A percentile compares a stretch with the other conserved stretches of the same genome.
phyloP scores from a whole-genome alignment of 2,113 vertebrate genomes.

The Symphodus melops region DNA sequence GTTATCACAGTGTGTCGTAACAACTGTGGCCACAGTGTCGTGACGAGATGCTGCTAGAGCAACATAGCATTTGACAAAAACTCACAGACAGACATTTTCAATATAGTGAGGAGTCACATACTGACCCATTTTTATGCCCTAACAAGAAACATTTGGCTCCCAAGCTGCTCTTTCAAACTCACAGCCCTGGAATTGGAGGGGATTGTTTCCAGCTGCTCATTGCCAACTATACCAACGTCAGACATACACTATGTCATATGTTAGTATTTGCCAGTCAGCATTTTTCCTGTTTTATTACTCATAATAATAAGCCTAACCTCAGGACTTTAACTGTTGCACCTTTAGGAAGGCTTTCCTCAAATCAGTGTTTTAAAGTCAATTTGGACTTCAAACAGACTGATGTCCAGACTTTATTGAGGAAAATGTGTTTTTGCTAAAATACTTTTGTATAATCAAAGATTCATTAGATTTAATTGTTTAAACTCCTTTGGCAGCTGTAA shows the following conservation, averaged over 20 bases:
- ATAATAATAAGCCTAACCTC: slow-evolving; percentile 48
- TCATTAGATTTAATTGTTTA: slow-evolving; percentile 56
- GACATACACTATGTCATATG: slow-evolving; percentile 31
- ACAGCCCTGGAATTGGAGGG: slow-evolving; percentile 25
- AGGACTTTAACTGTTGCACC: slow-evolving; percentile 35
- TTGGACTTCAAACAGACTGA: slow-evolving; percentile 40
- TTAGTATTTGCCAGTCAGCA: slow-evolving; percentile 49
- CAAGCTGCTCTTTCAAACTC: slow-evolving; percentile 15
- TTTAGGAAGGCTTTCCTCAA: slow-evolving; percentile 44
- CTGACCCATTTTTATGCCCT: slow-evolving; percentile 9
- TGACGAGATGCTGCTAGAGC: not conserved
- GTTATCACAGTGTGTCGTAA: slow-evolving; percentile 1
- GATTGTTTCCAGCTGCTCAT: slow-evolving; percentile 43
- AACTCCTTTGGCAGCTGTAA: slow-evolving; percentile 41
- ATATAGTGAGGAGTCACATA: slow-evolving; percentile 2
- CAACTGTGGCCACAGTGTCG: not conserved
- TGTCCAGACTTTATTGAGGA: slow-evolving; percentile 65
- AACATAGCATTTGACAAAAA: not conserved
- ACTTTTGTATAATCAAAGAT: slow-evolving; percentile 11
- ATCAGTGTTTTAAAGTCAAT: slow-evolving; percentile 56
- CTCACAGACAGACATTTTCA: not conserved
- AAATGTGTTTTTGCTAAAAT: slow-evolving; percentile 21
- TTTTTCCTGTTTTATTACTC: slow-evolving; percentile 54
- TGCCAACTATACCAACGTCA: slow-evolving; percentile 49
- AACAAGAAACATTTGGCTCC: not conserved